Percentiles rank a stretch among this genome's conserved stretches.
Evolutionary conservation across 1,140 invertebrate genomes (phyloP).

Genomic region (Scaptomyza montana): DNA sequence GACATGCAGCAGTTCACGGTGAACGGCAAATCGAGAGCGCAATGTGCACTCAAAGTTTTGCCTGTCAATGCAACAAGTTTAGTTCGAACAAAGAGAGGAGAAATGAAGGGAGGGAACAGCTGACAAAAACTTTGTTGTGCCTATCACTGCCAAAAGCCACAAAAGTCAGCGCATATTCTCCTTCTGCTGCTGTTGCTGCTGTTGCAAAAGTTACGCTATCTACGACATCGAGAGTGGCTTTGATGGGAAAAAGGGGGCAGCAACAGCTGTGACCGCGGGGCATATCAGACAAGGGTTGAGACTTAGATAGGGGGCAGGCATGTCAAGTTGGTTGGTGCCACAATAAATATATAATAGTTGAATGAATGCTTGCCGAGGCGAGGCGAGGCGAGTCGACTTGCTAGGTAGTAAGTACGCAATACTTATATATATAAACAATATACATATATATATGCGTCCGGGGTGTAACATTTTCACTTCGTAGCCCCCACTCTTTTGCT

Average conservation of each 20-base stretch:
- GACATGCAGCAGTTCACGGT: slow-evolving; percentile 38
- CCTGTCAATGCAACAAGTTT: slow-evolving; percentile 74
- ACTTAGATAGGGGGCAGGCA: not conserved
- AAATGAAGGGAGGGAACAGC: not conserved
- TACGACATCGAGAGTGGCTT: slow-evolving; percentile 39
- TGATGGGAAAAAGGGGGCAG: not conserved
- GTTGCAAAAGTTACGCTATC: slow-evolving; percentile 61
- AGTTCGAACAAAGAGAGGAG: not conserved
- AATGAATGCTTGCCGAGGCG: slow-evolving; percentile 36
- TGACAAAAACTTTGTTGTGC: slow-evolving; percentile 66
- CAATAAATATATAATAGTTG: slow-evolving; percentile 48
- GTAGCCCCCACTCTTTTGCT: slow-evolving; percentile 3
- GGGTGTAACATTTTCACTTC: not conserved
- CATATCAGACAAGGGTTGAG: slow-evolving; percentile 19
- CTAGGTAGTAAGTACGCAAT: not conserved
- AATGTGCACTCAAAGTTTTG: slow-evolving; percentile 49
- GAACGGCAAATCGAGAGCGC: slow-evolving; percentile 30
- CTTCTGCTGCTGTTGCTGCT: not conserved
- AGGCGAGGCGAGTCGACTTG: slow-evolving; percentile 27
- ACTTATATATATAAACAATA: too few species aligned
- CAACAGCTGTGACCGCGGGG: slow-evolving; percentile 22
- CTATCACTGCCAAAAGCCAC: slow-evolving; percentile 63
- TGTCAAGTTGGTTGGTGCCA: slow-evolving; percentile 26
- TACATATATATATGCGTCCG: not conserved
- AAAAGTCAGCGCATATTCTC: slow-evolving; percentile 55